Evolutionary conservation across 2,113 vertebrate genomes (phyloP), one percentile per base, ranked within the genome.

Genomic region (Eudyptes chrysolophus): DNA sequence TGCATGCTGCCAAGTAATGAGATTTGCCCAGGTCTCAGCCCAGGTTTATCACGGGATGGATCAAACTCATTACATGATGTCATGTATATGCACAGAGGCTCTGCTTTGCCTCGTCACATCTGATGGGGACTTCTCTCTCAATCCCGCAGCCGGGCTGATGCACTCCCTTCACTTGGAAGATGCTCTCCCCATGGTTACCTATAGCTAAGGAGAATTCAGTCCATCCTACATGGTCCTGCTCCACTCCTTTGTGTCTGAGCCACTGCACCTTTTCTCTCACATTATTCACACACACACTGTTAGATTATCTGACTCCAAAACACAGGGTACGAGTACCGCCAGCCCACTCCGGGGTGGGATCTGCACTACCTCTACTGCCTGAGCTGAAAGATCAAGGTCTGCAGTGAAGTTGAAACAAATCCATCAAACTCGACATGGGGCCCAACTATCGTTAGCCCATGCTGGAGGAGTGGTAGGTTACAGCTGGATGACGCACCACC

Each of bases 311-410:
- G 36, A 40, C 65, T 66, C 42, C 40, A 65, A 66, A 87, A 62
- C 29, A 65, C 34, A 8, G 0, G 1, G 27, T 44, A 19, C 52
- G 15, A 46, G 36, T 7, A 87, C 4, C 3, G 5, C 38, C 22
- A 87, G 40, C 49, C 32, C 22, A 7, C 29, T 49, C 16, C 44
- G 19, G 21, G 34, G 15, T 42, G 74, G 57, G 38, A 92, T 46
- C 66, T 84, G 57, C 44, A 29, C 84, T 38, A 52, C 34, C 9
- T 77, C 69, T 74, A 12, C 65, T 84, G 83, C 75, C 74, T 62
- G 49, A 93, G 66, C 55, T 62, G 75, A 36, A 80, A 75, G 84
- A 74, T 52, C 57, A 83, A 82, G 42, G 61, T 74, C 42, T 77
- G 83, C 72, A 84, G 58, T 52, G 26, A 84, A 68, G 51, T 1